Base-by-base conservation (phyloP, 2,888 invertebrate genomes). In the Protula sp. region DNA sequence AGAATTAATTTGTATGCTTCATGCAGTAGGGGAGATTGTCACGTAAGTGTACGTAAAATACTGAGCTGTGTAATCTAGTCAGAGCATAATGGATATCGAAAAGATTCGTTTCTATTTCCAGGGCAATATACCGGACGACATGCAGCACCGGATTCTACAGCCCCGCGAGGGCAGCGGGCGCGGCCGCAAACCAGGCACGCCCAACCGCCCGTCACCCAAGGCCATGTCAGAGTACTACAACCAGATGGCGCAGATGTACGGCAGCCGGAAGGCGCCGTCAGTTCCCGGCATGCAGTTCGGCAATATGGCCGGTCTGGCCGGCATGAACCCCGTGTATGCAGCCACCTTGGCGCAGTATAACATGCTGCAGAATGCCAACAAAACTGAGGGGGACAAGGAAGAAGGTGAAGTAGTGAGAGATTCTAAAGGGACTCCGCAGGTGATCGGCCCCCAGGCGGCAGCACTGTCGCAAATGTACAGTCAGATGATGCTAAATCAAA, bases 91-190 rank as follows among this genome's bases (percentile, higher is more conserved):
- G n/a, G n/a, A n/a, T n/a, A n/a, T n/a, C n/a, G n/a, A n/a, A n/a
- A n/a, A n/a, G n/a, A n/a, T n/a, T n/a, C n/a, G 19, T 19, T 38
- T 62, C 58, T 58, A 53, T 26, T 71, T 71, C 24, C 72, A 76
- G 79, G 78, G 73, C 22, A 71, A 72, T 31, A 66, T 78, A 30
- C 75, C 76, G 14, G 74, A 72, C 65, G 73, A 68, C 45, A 67
- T 77, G 64, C 68, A 74, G 53, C 71, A 69, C n/a, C 70, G 75
- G 62, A 71, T 77, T 57, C 70, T 70, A 61, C 74, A 67, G 47
- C 80, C 75, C 27, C 72, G 72, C 19, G 70, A 71, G 3, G 63
- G 76, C 9, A n/a, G n/a, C n/a, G 70, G 77, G 14, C 66, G 70
- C 2, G 65, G 73, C 28, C 71, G 71, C 31, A 27, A 28, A 50